phyloP scores from a whole-genome alignment of 2,113 vertebrate species.

The Cephalopholis sonnerati region DNA sequence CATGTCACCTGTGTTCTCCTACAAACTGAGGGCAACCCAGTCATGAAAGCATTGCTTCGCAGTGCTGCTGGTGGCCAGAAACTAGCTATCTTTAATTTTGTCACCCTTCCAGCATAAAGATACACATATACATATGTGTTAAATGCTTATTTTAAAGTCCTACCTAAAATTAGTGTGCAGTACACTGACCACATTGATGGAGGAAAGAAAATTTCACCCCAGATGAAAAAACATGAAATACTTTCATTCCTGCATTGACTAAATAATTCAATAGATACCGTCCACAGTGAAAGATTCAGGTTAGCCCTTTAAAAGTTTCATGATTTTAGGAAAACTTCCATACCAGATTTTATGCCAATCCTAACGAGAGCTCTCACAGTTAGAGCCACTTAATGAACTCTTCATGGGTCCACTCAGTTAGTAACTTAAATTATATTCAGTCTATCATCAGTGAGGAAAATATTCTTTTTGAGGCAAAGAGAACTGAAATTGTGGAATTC shows the following conservation, averaged over 20 bases:
- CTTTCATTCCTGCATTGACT: background rate
- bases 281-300: background rate
- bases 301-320: background rate
- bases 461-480: background rate
- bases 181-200: background rate
- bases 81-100: background rate
- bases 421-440: background rate
- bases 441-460: background rate
- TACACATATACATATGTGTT: too few relatives aligned
- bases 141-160: background rate
- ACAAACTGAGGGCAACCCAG: background rate
- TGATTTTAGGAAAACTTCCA: background rate
- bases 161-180: background rate
- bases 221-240: background rate
- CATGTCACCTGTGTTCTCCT: background rate
- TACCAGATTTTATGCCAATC: background rate
- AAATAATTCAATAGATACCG: background rate
- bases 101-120: background rate
- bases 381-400: constrained; percentile 3
- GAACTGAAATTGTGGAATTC: background rate
- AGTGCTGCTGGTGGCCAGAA: background rate
- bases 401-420: background rate
- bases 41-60: background rate
- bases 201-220: background rate
- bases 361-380: background rate